Evolutionary conservation across 2,797 vertebrate species (phyloP).

Genomic region (Paedocypris micromegethes): DNA sequence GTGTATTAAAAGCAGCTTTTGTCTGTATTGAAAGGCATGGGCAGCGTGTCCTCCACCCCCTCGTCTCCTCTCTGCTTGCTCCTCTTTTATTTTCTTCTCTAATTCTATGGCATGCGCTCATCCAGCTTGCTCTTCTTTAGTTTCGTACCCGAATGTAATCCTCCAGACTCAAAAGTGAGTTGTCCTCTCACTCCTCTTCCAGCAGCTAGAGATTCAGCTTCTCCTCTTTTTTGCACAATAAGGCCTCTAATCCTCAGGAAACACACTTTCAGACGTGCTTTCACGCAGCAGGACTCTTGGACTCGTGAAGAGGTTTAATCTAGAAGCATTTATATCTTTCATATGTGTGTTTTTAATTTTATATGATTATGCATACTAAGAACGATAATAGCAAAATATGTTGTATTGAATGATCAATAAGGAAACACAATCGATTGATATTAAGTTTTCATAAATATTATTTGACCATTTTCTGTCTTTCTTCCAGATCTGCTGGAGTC

Average conservation of each 20-base stretch:
- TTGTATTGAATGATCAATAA: too few relatives aligned
- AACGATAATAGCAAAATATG: too few relatives aligned
- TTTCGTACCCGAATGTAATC: conserved; percentile 3
- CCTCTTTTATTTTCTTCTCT: conserved; percentile 26
- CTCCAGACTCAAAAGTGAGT: conserved; percentile 15
- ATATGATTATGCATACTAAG: too few relatives aligned
- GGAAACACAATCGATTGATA: too few relatives aligned
- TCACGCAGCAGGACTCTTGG: not conserved
- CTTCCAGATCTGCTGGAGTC: conserved; percentile 79
- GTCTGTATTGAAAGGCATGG: conserved; percentile 44
- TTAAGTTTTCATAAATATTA: not conserved
- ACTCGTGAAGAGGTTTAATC: conserved; percentile 21
- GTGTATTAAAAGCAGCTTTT: conserved; percentile 58
- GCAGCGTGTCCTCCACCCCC: conserved; percentile 39
- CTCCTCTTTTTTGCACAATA: conserved; percentile 37
- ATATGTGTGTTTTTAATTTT: too few relatives aligned
- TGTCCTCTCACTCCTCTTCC: conserved; percentile 18
- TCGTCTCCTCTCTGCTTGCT: conserved; percentile 29
- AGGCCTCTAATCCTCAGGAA: conserved; percentile 39
- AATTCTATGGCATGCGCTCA: conserved; percentile 10
- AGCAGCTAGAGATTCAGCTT: conserved; percentile 27
- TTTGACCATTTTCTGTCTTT: not conserved
- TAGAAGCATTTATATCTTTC: too few relatives aligned
- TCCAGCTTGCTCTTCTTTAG: conserved; percentile 5
- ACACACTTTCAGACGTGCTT: conserved; percentile 15